Base-by-base conservation (phyloP, 1,140 invertebrate species). In the Paracyclopina nana region DNA sequence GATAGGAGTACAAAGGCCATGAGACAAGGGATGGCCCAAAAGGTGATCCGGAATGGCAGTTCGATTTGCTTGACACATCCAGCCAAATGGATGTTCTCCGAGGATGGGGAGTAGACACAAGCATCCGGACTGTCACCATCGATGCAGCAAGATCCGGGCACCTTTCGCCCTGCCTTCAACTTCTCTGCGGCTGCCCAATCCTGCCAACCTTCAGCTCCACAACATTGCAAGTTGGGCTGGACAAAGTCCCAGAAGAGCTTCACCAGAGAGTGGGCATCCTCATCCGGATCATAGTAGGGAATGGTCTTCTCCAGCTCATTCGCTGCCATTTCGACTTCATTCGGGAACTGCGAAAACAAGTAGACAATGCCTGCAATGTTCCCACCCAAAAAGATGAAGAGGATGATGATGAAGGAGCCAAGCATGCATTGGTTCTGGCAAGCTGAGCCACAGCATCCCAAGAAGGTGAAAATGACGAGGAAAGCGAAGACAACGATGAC, bases 351-450 rank as follows among this genome's bases (percentile, higher is more conserved):
- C n/a, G 4, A 16, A 8, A 16, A 38, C 34, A 38, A 16, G 34
- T 4, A 38, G 34, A 38, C 3, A 20, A 38, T 38, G 34, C n/a
- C 34, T n/a, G n/a, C 34, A n/a, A 38, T 20, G 20, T 38, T 38
- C n/a, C n/a, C 34, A 20, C 34, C 34, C 34, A 38, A 38, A 8
- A 38, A 38, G 34, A 8, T 20, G 8, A 38, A 38, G n/a, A 38
- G 9, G 34, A 38, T 38, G 34, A 38, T 38, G 34, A 38, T 38
- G 34, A 38, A 38, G n/a, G 34, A 38, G 34, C 34, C 34, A 3
- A 38, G 34, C 34, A 38, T 38, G 34, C 34, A 38, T 38, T 20
- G 34, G 20, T 38, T 38, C 34, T 38, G 34, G 20, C 34, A 38
- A 38, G 34, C 34, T n/a, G 34, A n/a, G 34, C 34, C 34, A 8